Evolutionary conservation across 2,888 invertebrate genomes (phyloP).

Genomic region (Subacronicta megacephala): DNA sequence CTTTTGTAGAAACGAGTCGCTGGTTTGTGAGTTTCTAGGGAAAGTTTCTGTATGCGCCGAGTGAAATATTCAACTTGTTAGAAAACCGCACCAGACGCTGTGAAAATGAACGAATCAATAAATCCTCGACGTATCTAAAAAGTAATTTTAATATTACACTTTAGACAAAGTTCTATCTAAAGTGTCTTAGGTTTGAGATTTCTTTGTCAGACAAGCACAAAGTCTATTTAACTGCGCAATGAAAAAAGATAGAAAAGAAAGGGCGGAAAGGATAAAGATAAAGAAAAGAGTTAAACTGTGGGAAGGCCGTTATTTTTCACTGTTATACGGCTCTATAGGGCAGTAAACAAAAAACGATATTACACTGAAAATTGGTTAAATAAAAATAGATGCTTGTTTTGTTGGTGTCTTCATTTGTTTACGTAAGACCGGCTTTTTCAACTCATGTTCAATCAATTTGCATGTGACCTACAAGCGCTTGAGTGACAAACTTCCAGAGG

Average conservation of each 20-base stretch:
- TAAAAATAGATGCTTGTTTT: slow-evolving; percentile 33
- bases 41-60: slow-evolving; percentile 66
- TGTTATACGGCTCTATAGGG: slow-evolving; percentile 45
- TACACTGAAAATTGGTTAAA: slow-evolving; percentile 31
- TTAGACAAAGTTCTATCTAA: slow-evolving; percentile 4
- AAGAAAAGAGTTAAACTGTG: slow-evolving; percentile 34
- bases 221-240: slow-evolving; percentile 22
- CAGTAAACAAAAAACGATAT: slow-evolving; percentile 42
- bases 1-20: slow-evolving; percentile 53
- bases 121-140: slow-evolving; percentile 17
- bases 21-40: slow-evolving; percentile 61
- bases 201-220: slow-evolving; percentile 20
- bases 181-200: slow-evolving; percentile 15
- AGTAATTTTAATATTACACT: too few relatives aligned
- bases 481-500: slow-evolving; percentile 65
- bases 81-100: slow-evolving; percentile 60
- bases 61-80: slow-evolving; percentile 76
- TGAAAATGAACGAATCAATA: slow-evolving; percentile 62
- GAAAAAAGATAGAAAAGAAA: slow-evolving; percentile 31
- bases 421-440: slow-evolving; percentile 55
- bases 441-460: slow-evolving; percentile 70
- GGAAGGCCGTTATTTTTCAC: slow-evolving; percentile 32
- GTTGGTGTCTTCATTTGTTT: slow-evolving; percentile 33
- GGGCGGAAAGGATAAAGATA: slow-evolving; percentile 21
- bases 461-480: slow-evolving; percentile 67